Evolutionary conservation across 2,888 invertebrate genomes (phyloP), one percentile per base, ranked within the genome.

Genomic region (Melinaea marsaeus): DNA sequence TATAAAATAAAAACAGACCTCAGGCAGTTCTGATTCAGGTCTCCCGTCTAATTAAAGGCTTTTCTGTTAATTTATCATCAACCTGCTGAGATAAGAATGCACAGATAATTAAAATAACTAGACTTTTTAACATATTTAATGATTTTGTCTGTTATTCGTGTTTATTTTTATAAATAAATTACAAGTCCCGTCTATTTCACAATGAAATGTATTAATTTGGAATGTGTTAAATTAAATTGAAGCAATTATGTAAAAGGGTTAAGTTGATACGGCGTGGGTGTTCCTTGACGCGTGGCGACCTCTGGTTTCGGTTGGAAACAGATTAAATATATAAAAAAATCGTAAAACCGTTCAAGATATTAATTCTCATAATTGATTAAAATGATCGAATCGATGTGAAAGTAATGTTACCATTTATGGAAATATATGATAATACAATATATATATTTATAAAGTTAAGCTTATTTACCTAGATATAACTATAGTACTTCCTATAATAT

Each of bases 11-110:
- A 51, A 51, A 51, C 6, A 32, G 3, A 51, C 4, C 22, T 1
- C 7, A 6, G 3, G 6, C 13, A 9, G 7, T 32, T 9, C 9
- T 32, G 11, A 67, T 67, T 60, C 57, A 67, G 64, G 67, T 63
- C 45, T 67, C 58, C 55, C 59, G 47, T 61, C 22, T 65, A 65
- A 61, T 63, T 60, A 61, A 60, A 61, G 45, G 63, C 45, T 59
- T 54, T 34, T 57, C 57, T 64, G 42, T 58, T 63, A 65, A 57
- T 67, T 67, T 61, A 60, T 57, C 61, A 13, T 48, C 6, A 48
- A 3, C 51, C 51, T 32, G 51, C 51, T 22, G 51, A 51, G 51
- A 32, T 51, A 51, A 22, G 32, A 51, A 51, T 51, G 51, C 7
- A 51, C 51, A 32, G 51, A 51, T 51, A 51, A 32, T 51, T 51